phyloP scores from a whole-genome alignment of 37 sponge, comb jelly and placozoan species.

The Bolinopsis microptera region DNA sequence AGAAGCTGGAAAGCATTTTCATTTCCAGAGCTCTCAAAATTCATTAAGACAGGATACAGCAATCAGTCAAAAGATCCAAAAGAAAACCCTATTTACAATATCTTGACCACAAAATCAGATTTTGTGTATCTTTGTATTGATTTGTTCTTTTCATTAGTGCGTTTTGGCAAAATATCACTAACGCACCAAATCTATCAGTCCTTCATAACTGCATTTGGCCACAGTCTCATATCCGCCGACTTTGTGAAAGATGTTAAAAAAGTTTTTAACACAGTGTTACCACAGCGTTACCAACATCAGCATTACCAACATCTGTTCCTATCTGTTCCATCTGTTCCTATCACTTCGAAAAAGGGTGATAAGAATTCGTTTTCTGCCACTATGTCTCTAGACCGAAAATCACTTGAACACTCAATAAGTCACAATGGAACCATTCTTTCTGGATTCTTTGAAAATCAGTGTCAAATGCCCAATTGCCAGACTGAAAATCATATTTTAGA shows the following conservation, averaged over 20 bases:
- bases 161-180: neutral
- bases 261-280: neutral
- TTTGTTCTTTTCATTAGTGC: neutral
- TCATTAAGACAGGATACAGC: neutral
- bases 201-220: neutral
- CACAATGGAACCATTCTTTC: neutral
- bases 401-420: neutral
- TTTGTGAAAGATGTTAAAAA: neutral
- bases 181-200: neutral
- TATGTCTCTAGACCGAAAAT: neutral
- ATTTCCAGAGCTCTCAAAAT: neutral
- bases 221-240: neutral
- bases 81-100: too few species aligned
- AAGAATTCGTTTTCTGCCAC: neutral
- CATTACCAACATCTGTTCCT: neutral
- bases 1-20: neutral
- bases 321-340: too few species aligned
- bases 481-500: too few species aligned
- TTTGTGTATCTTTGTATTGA: neutral
- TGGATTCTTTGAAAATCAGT: too few species aligned
- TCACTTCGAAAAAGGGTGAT: neutral
- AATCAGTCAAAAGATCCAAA: too few species aligned
- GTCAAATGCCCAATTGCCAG: too few species aligned
- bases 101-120: too few species aligned
- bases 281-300: too few species aligned